Evolutionary conservation across 2,888 invertebrate genomes (phyloP), one percentile per base, ranked within the genome.

Genomic region (Drosophila suboccidentalis): DNA sequence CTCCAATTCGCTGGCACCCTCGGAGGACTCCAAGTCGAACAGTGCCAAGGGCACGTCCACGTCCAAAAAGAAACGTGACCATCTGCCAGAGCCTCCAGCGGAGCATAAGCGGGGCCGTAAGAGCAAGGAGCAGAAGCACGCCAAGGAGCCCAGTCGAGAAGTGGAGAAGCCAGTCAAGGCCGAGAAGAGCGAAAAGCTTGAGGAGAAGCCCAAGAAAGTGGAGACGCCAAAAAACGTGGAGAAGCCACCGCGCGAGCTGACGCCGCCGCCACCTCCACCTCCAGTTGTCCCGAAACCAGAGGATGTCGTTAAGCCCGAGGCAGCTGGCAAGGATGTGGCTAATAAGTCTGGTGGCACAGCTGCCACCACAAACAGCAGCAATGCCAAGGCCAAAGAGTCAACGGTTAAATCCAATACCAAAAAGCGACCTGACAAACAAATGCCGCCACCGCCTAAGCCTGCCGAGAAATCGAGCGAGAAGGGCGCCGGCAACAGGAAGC

Each of bases 371-470:
- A 58, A 41, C 26, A 19, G 36, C 11, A 36, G 90, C 87, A 62
- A 9, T 34, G 53, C 19, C 10, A 80, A 79, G 22, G 26, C 17
- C 9, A 87, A 87, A n/a, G 84, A 83, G 4, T 5, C 75, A 4
- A 29, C 53, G 3, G 51, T 17, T 4, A 88, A 82, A 55, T 36
- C 91, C 80, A 55, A 91, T 58, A 69, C 83, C 66, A 91, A 90
- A 49, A 83, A 91, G 78, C 75, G 82, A 0, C 60, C 83, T 4
- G 87, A 89, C 41, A 87, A 89, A 61, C 90, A 75, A 71, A 90
- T 71, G 89, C 90, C 65, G 19, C 89, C 78, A 4, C 86, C 81
- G 4, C 72, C 88, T 1, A 89, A 87, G 51, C 89, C 90, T 0
- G 75, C 68, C 0, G 78, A 82, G 0, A 89, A 86, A 8, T 47